Evolutionary conservation across 2,113 vertebrate species (phyloP).

Genomic region (Mus musculus): GRCm39 chr12:58448501-58449000

Average conservation of each 20-base stretch:
- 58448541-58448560: not conserved
- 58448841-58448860: no score
- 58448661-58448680: not conserved
- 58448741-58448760: not conserved
- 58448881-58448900: not conserved
- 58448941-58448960: not conserved
- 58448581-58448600: not conserved
- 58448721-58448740: not conserved
- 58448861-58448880: not conserved
- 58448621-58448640: no score
- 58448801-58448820: conserved; percentile 62
- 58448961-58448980: not conserved
- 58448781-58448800: conserved; percentile 57
- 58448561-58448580: not conserved
- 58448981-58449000: fast-evolving
- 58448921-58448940: not conserved
- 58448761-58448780: conserved; percentile 62
- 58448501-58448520: not conserved
- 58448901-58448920: not conserved
- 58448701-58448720: not conserved
- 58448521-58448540: not conserved
- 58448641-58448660: not conserved
- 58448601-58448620: not conserved
- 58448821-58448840: conserved; percentile 14
- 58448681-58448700: not conserved